Conservation (phyloP, 2,113 vertebrate genomes). For the Fregetta grallaria region DNA sequence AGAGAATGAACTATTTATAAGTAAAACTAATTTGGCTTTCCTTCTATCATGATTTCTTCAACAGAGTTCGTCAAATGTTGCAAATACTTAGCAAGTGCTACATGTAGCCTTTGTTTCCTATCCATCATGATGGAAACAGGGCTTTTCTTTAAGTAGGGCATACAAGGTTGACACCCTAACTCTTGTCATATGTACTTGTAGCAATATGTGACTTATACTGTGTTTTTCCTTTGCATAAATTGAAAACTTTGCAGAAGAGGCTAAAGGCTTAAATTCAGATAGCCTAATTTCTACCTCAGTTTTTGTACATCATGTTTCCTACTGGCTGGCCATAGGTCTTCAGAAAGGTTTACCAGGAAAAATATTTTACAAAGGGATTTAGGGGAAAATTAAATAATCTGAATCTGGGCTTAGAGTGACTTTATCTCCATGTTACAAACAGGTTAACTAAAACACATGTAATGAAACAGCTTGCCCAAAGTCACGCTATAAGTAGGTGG, state of each 20-base stretch:
- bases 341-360: neutral
- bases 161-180: neutral
- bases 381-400: neutral
- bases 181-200: neutral
- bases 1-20: neutral
- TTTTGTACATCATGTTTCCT: neutral
- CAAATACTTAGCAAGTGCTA: neutral
- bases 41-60: neutral
- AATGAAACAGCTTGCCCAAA: neutral
- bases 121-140: neutral
- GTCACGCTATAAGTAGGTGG: accelerated
- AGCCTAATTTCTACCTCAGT: neutral
- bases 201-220: neutral
- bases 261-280: neutral
- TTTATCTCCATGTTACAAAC: neutral
- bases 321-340: neutral
- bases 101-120: neutral
- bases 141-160: neutral
- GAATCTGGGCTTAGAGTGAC: neutral
- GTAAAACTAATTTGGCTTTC: neutral
- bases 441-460: neutral
- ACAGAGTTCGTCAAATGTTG: neutral
- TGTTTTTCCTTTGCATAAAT: neutral
- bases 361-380: neutral
- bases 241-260: neutral